Evolutionary conservation across 2,113 vertebrate genomes (phyloP).

Genomic region (Cavia aperea): DNA sequence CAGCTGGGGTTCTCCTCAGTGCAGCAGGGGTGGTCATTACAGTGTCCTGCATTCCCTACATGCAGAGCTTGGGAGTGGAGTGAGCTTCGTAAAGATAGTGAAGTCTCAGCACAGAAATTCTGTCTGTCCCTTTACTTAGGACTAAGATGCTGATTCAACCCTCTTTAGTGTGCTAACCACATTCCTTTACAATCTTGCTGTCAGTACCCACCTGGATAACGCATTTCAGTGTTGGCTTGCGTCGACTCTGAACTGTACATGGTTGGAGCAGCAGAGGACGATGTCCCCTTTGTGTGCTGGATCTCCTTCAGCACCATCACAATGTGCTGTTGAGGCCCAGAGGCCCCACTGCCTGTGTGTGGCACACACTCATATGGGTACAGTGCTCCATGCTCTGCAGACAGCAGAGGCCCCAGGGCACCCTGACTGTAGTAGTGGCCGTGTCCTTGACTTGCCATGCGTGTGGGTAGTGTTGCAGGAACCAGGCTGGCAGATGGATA

Average conservation of each 20-base stretch:
- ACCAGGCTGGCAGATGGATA: constrained; percentile 3
- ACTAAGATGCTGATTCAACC: background rate
- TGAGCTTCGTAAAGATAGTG: background rate
- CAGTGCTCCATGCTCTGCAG: background rate
- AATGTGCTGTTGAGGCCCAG: constrained; percentile 32
- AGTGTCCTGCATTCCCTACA: fast-evolving
- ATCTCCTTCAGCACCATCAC: constrained; percentile 44
- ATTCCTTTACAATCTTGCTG: background rate
- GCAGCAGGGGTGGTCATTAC: fast-evolving
- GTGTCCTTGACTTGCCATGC: constrained; percentile 9
- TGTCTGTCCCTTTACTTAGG: background rate
- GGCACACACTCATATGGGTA: background rate
- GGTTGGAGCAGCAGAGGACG: background rate
- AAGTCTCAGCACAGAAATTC: background rate
- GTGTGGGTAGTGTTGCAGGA: background rate
- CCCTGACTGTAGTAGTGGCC: constrained; percentile 21
- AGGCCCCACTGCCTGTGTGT: background rate
- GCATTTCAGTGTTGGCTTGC: background rate
- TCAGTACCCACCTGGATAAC: constrained; percentile 37
- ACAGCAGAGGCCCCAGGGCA: background rate
- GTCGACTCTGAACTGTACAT: background rate
- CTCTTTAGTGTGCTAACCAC: background rate
- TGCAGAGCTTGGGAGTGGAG: background rate
- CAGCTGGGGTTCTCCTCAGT: background rate
- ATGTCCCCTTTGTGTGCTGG: background rate